These are phyloP conservation scores for Chrysomallon squamiferum DNA, from an alignment of 1,140 invertebrate genomes.

Conservation along the genomic window DNA sequence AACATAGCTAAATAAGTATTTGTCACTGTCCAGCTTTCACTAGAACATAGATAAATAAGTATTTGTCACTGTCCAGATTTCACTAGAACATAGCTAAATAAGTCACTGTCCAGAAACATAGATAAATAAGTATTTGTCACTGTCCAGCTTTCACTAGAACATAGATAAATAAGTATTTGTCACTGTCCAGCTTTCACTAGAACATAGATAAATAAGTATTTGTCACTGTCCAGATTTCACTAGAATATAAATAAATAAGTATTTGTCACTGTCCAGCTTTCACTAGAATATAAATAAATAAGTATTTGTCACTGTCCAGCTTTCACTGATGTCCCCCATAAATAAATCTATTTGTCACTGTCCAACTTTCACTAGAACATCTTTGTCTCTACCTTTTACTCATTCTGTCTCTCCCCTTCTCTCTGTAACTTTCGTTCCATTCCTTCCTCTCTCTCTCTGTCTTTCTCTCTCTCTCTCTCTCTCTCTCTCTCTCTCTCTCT, in stretches of 20 bases:
- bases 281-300: neutral
- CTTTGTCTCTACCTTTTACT: neutral
- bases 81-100: no score
- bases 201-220: neutral
- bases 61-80: no score
- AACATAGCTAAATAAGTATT: no score
- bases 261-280: neutral
- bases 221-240: neutral
- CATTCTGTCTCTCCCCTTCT: neutral
- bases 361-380: neutral
- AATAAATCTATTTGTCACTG: neutral
- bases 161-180: no score
- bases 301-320: neutral
- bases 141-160: no score
- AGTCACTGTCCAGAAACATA: no score
- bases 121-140: no score
- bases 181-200: no score
- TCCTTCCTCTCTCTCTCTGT: neutral
- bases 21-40: no score
- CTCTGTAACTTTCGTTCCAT: neutral
- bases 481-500: slow-evolving; percentile 5
- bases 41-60: no score
- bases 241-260: neutral
- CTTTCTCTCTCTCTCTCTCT: slow-evolving; percentile 5
- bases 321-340: neutral